Evolutionary conservation across 2,113 vertebrate species (phyloP).

Genomic region (Tenebrosternarchus preto): DNA sequence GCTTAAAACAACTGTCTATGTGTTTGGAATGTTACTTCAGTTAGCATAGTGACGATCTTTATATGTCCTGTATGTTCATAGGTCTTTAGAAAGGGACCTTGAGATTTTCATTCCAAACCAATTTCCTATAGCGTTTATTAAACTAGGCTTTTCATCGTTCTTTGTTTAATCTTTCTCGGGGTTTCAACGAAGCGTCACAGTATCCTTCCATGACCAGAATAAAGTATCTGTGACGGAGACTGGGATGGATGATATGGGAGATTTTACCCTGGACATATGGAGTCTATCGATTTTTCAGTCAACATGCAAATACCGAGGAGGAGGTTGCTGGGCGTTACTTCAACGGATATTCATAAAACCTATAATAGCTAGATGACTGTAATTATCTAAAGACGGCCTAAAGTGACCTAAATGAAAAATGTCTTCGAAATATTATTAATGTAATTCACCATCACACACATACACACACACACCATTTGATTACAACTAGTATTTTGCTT

Average conservation of each 20-base stretch:
- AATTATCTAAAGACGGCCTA: conserved; percentile 35
- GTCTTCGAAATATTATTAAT: conserved; percentile 43
- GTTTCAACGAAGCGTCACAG: no score
- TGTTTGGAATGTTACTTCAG: background rate
- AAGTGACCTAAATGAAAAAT: conserved; percentile 39
- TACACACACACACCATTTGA: conserved; percentile 10
- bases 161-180: no score
- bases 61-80: no score
- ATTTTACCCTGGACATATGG: conserved; percentile 21
- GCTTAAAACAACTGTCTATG: background rate
- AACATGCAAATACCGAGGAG: conserved; percentile 31
- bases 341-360: conserved; percentile 35
- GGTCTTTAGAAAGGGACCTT: no score
- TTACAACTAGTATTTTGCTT: no score
- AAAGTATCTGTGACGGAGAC: no score
- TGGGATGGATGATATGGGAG: no score
- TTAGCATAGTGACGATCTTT: background rate
- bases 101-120: no score
- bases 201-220: no score
- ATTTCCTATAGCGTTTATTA: no score
- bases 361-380: conserved; percentile 26
- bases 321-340: conserved; percentile 22
- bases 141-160: no score
- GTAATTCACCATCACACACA: background rate
- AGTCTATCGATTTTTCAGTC: conserved; percentile 34